Percentiles rank a stretch among this genome's conserved stretches.
phyloP scores from a whole-genome alignment of 2,888 invertebrate genomes.

The Caenorhabditis becei region DNA sequence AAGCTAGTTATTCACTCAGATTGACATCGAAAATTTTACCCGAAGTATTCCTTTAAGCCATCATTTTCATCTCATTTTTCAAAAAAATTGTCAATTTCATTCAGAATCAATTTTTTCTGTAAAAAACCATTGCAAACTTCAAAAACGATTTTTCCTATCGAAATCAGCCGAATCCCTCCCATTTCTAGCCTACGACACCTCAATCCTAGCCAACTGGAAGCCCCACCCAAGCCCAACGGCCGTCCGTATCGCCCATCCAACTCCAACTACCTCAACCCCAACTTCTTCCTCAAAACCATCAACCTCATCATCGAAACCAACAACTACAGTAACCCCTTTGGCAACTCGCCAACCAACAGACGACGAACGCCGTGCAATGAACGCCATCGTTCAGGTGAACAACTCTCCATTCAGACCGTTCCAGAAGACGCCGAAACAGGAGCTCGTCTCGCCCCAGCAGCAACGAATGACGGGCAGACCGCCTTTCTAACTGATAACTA shows the following conservation, averaged over 20 bases:
- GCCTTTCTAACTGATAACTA: background rate
- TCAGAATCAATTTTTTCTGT: too few relatives aligned
- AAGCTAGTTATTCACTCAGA: too few relatives aligned
- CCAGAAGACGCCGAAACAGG: background rate
- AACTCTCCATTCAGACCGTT: background rate
- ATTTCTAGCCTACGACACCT: slow-evolving; percentile 14
- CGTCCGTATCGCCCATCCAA: background rate
- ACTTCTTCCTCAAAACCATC: background rate
- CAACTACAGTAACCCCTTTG: background rate
- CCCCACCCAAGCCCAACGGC: background rate
- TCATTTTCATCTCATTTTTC: too few relatives aligned
- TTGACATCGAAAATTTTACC: too few relatives aligned
- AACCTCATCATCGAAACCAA: background rate
- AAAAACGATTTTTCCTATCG: background rate
- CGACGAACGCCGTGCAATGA: slow-evolving; percentile 21
- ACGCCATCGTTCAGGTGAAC: slow-evolving; percentile 3
- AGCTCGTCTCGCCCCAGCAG: too few relatives aligned
- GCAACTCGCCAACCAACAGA: slow-evolving; percentile 17
- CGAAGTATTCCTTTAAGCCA: too few relatives aligned
- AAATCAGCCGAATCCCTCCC: background rate
- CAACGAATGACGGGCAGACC: background rate
- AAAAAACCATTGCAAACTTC: too few relatives aligned
- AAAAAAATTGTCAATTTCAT: too few relatives aligned
- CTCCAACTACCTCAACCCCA: background rate
- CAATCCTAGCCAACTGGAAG: slow-evolving; percentile 2